Conservation (phyloP, 2,797 vertebrate species). For the Agapornis canus region DNA sequence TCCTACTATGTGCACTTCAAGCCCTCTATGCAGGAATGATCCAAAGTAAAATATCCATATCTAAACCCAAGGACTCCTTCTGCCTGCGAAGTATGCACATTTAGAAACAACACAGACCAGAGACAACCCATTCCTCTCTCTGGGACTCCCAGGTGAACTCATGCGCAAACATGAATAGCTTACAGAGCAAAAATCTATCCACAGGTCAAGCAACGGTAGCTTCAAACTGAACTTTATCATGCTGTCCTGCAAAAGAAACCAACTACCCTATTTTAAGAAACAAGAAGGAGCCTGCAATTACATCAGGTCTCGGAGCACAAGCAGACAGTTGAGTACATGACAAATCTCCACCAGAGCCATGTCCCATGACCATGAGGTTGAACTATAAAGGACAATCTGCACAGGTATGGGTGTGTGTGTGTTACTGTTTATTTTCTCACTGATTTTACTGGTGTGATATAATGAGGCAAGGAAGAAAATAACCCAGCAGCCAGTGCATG, state of each 20-base stretch:
- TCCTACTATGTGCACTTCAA: background rate
- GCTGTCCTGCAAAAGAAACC: background rate
- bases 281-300: background rate
- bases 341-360: background rate
- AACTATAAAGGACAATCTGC: background rate
- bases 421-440: background rate
- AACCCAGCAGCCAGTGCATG: constrained; percentile 68
- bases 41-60: background rate
- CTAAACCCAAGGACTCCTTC: background rate
- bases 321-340: background rate
- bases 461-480: background rate
- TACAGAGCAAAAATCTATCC: background rate
- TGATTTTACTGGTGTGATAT: background rate
- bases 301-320: background rate
- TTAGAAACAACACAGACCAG: background rate
- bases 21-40: background rate
- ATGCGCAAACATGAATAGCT: background rate
- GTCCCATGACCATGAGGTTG: background rate
- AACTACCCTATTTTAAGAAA: background rate
- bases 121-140: background rate
- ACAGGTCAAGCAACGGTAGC: background rate
- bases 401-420: background rate
- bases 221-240: background rate
- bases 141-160: background rate
- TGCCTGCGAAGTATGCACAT: background rate